Conservation (phyloP, 2,888 invertebrate genomes). For the Drosophila rellima region DNA sequence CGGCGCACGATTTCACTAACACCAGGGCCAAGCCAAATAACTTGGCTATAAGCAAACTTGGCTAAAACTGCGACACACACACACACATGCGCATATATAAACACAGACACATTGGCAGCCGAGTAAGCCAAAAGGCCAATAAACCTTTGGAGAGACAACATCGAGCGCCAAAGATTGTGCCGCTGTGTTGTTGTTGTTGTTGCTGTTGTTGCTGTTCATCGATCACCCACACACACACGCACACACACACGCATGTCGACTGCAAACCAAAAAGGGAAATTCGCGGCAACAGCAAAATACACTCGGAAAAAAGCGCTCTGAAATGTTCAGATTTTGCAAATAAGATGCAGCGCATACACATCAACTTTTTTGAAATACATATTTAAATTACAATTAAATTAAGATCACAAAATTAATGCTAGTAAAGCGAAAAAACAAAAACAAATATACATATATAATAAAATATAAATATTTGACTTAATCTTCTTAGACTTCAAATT, state of each 20-base stretch:
- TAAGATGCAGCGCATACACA: too few species aligned
- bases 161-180: conserved; percentile 53
- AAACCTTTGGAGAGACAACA: conserved; percentile 66
- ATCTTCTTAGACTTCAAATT: too few species aligned
- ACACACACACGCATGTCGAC: conserved; percentile 15
- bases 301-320: background rate
- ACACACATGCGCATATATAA: conserved; percentile 20
- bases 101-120: conserved; percentile 12
- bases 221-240: conserved; percentile 59
- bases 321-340: too few species aligned
- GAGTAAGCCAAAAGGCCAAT: conserved; percentile 76
- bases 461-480: too few species aligned
- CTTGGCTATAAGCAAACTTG: conserved; percentile 48
- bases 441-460: too few species aligned
- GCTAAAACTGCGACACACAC: conserved; percentile 67
- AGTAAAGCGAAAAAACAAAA: too few species aligned
- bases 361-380: too few species aligned
- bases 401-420: too few species aligned
- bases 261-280: conserved; percentile 71
- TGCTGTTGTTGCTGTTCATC: conserved; percentile 62
- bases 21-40: conserved; percentile 56
- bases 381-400: too few species aligned
- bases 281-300: conserved; percentile 36
- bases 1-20: conserved; percentile 42
- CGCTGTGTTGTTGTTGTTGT: conserved; percentile 37